A percentile compares a stretch with the other conserved stretches of the same genome.
These are phyloP conservation scores for Hippoglossus hippoglossus DNA, from an alignment of 2,797 vertebrate species.

Conservation along the genomic window DNA sequence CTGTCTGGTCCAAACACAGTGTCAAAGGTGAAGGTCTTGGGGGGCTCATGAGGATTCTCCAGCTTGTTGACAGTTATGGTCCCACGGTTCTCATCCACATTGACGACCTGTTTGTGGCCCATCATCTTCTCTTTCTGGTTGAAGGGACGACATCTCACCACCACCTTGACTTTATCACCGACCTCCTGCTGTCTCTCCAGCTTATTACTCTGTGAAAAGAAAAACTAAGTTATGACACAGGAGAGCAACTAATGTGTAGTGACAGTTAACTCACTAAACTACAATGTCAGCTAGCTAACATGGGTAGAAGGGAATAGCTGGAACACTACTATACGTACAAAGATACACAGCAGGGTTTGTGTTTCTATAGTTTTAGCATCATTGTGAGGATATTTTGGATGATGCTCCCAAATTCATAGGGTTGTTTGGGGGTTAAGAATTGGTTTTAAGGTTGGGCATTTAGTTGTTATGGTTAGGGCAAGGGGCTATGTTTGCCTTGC, in stretches of 20 bases:
- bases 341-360: too few species aligned
- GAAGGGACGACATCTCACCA: conserved; percentile 95
- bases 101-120: conserved; percentile 90
- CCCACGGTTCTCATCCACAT: conserved; percentile 95
- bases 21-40: conserved; percentile 98
- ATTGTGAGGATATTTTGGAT: too few species aligned
- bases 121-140: conserved; percentile 95
- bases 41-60: conserved; percentile 93
- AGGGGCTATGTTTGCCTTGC: too few species aligned
- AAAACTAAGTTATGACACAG: not conserved
- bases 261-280: too few species aligned
- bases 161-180: conserved; percentile 97
- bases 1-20: conserved; percentile 97
- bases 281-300: not conserved
- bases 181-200: conserved; percentile 89
- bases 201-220: conserved; percentile 86
- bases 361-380: too few species aligned
- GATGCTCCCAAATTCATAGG: too few species aligned
- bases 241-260: not conserved
- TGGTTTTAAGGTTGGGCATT: too few species aligned
- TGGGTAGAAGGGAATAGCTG: fast-evolving
- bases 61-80: conserved; percentile 96
- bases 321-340: not conserved
- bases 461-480: too few species aligned
- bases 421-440: too few species aligned